Conservation (phyloP, 2,888 invertebrate genomes). For the Agrochola macilenta region DNA sequence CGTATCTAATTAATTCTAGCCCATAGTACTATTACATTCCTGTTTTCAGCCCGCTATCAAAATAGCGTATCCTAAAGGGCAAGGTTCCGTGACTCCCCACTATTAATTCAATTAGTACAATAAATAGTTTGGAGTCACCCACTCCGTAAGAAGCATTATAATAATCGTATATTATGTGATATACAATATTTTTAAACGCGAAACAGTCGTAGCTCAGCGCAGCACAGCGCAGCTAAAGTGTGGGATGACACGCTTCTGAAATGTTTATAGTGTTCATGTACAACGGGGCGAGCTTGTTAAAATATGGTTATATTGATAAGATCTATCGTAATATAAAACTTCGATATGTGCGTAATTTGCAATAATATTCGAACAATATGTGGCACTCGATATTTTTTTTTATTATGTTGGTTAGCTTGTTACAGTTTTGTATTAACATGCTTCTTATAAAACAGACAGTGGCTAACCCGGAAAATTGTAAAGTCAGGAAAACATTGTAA, state of each 20-base stretch:
- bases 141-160: conserved; percentile 81
- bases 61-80: conserved; percentile 32
- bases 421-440: not conserved
- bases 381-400: no score
- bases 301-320: conserved; percentile 40
- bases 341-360: conserved; percentile 2
- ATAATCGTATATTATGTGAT: conserved; percentile 87
- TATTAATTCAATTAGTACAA: conserved; percentile 88
- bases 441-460: not conserved
- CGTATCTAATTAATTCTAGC: not conserved
- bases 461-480: no score
- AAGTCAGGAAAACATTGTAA: not conserved
- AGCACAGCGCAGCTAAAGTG: conserved; percentile 72
- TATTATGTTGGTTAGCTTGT: not conserved
- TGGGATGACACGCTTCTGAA: conserved; percentile 71
- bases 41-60: conserved; percentile 23
- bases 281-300: conserved; percentile 19
- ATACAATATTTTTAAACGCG: conserved; percentile 88
- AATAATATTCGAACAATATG: not conserved
- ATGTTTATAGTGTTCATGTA: conserved; percentile 56
- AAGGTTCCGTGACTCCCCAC: conserved; percentile 82
- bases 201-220: conserved; percentile 75
- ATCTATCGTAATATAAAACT: conserved; percentile 29
- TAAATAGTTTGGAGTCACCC: conserved; percentile 85
- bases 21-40: not conserved